Percentiles rank a stretch among this genome's conserved stretches.
phyloP scores from a whole-genome alignment of 2,888 invertebrate species.

The Belgica antarctica region DNA sequence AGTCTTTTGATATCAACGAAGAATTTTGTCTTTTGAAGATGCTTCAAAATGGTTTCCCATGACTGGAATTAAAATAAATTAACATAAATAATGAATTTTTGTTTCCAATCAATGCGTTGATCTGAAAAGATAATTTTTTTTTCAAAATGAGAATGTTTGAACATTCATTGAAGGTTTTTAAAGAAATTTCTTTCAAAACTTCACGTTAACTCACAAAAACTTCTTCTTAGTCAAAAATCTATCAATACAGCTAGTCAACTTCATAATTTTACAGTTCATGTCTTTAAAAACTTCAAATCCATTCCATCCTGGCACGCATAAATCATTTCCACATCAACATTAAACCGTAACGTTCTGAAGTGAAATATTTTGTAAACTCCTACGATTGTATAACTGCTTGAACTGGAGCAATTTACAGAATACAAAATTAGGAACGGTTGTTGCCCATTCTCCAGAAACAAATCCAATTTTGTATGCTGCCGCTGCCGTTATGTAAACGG shows the following conservation, averaged over 20 bases:
- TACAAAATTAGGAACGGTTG: conserved; percentile 6
- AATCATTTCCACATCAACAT: too few species aligned
- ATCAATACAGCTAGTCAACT: too few species aligned
- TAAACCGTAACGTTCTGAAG: too few species aligned
- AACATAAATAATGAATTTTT: too few species aligned
- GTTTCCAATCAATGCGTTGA: neutral
- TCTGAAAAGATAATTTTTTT: neutral
- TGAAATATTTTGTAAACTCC: neutral
- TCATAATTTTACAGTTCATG: too few species aligned
- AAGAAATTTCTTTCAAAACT: too few species aligned
- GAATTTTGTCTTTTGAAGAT: neutral
- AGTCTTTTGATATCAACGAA: neutral
- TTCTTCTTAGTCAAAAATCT: too few species aligned
- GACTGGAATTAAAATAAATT: neutral
- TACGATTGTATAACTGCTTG: neutral
- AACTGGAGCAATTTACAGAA: conserved; percentile 12
- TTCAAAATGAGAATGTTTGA: too few species aligned
- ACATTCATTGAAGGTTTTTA: too few species aligned
- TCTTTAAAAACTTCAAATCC: too few species aligned
- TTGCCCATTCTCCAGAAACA: neutral
- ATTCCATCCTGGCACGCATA: too few species aligned
- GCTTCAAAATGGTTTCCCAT: neutral
- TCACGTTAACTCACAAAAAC: too few species aligned
- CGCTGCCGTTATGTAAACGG: neutral
- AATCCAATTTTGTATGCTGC: neutral